Conservation (phyloP, 2,113 vertebrate species). For the Blennius ocellaris region DNA sequence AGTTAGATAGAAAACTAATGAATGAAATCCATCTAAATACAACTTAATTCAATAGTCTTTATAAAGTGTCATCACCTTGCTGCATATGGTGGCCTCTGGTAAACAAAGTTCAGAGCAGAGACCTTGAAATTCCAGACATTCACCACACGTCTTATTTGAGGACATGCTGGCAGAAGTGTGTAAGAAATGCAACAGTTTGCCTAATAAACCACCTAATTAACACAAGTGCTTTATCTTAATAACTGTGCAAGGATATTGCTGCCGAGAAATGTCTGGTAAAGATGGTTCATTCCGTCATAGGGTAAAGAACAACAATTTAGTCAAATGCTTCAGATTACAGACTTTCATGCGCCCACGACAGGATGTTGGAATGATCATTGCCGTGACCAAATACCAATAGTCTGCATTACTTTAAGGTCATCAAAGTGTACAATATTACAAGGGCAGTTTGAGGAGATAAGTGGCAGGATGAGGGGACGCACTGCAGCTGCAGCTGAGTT, state of each 20-base stretch:
- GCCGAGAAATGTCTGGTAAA: background rate
- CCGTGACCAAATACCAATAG: no score
- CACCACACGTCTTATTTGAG: background rate
- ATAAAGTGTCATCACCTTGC: background rate
- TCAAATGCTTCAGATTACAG: background rate
- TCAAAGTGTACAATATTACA: no score
- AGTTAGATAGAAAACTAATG: constrained; percentile 11
- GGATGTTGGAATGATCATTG: no score
- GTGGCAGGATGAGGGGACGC: no score
- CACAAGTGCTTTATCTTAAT: constrained; percentile 3
- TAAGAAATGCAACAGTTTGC: constrained; percentile 1
- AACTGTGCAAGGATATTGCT: background rate
- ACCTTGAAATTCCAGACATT: constrained; percentile 8
- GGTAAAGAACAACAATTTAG: background rate
- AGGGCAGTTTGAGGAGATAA: no score
- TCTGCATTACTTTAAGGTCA: no score
- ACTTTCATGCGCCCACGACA: background rate
- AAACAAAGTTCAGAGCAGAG: background rate
- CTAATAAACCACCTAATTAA: constrained; percentile 18
- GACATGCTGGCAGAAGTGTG: constrained; percentile 9
- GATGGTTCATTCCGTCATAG: background rate
- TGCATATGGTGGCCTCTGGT: background rate
- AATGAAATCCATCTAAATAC: constrained; percentile 8
- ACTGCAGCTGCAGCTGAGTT: no score
- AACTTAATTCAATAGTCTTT: constrained; percentile 20